phyloP scores from a whole-genome alignment of 1,140 invertebrate genomes.

The Papilio xuthus region DNA sequence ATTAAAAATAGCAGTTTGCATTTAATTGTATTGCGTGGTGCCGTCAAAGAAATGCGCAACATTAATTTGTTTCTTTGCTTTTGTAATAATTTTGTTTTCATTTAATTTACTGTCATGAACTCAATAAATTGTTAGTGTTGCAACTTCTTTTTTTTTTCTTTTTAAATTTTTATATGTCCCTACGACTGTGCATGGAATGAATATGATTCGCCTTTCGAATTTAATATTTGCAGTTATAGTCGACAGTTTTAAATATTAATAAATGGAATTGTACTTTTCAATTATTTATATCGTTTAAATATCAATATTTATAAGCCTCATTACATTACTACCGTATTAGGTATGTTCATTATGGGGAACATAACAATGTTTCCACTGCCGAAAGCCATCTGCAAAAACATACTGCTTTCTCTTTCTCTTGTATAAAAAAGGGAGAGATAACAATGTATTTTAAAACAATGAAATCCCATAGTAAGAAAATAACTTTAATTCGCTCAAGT shows the following conservation, averaged over 20 bases:
- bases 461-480: not conserved
- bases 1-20: constrained; percentile 36
- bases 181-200: constrained; percentile 2
- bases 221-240: constrained; percentile 7
- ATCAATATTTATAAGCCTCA: not conserved
- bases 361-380: not conserved
- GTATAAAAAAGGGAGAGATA: not conserved
- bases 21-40: constrained; percentile 33
- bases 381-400: not conserved
- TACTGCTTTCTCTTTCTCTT: not conserved
- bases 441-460: not conserved
- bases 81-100: constrained; percentile 21
- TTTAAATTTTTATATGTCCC: not conserved
- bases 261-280: not conserved
- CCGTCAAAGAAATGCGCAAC: constrained; percentile 28
- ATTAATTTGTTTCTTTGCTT: constrained; percentile 32
- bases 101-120: constrained; percentile 16
- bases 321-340: constrained; percentile 3
- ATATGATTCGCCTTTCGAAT: constrained; percentile 3
- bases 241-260: constrained; percentile 5
- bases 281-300: not conserved
- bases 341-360: not conserved
- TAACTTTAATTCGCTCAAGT: constrained; percentile 10
- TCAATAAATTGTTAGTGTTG: constrained; percentile 11
- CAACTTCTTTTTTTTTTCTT: not conserved